A percentile compares a stretch with the other conserved stretches of the same genome.
These are phyloP conservation scores for Rafetus swinhoei DNA, from an alignment of 2,113 vertebrate species.

Conservation along the genomic window DNA sequence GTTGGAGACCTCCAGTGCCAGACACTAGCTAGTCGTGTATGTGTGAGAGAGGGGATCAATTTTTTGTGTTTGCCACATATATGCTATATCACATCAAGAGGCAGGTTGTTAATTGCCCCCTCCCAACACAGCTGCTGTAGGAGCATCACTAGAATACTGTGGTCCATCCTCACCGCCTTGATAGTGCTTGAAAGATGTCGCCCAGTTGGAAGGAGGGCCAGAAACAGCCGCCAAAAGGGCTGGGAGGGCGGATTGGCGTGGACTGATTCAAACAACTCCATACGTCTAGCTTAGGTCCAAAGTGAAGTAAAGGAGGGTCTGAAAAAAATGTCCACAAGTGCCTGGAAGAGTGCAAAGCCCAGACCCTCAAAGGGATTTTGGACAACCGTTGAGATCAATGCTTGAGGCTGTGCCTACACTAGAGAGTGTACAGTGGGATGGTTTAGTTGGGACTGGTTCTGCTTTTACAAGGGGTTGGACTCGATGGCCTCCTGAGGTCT, in stretches of 20 bases:
- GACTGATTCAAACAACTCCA: no score
- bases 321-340: background rate
- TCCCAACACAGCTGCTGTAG: background rate
- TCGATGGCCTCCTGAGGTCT: no score
- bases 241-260: background rate
- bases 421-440: background rate
- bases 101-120: background rate
- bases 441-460: no score
- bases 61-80: background rate
- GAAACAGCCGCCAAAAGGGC: background rate
- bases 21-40: fast-evolving
- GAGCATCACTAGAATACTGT: background rate
- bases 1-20: background rate
- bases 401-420: background rate
- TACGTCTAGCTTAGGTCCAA: background rate
- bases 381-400: fast-evolving
- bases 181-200: background rate
- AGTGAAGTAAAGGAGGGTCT: background rate
- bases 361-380: fast-evolving
- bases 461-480: no score
- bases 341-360: background rate
- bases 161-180: background rate
- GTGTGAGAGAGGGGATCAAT: background rate
- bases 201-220: background rate
- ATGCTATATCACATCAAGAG: fast-evolving